Evolutionary conservation across 2,888 invertebrate genomes (phyloP), one percentile per base, ranked within the genome.

Genomic region (Rhopalosiphum nymphaeae): DNA sequence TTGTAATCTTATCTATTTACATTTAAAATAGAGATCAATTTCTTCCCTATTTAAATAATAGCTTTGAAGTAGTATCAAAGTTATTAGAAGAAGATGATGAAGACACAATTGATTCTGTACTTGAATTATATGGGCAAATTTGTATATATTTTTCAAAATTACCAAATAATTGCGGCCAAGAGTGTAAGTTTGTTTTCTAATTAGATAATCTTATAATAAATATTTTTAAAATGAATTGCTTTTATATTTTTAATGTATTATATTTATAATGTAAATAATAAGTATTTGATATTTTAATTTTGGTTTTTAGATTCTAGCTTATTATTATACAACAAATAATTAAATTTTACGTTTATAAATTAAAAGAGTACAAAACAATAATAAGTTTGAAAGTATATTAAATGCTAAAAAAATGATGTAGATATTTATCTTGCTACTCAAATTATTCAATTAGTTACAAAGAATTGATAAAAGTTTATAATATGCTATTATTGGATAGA

Each of bases 31-130:
- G 94, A n/a, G 86, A 91, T 49, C 29, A 94, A 42, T 94, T 94
- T 91, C 3, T 91, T n/a, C 94, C 94, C 0, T 94, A 94, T 36
- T 67, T 94, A 53, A 67, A 86, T 61, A 91, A 25, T 53, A 91
- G 94, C 25, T 94, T 91, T 86, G 86, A 86, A 2, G 25, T 91
- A 42, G 16, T 94, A n/a, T 67, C 67, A 53, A 94, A 94, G 42
- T 86, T 94, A 94, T 91, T 94, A 86, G 53, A 94, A 53, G 94
- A 94, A 42, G 91, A 94, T 86, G 94, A 94, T 87, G 94, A 94
- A 53, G 94, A 94, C 42, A 91, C 91, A n/a, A 94, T 94, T 57
- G 94, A 94, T 86, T 91, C 94, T 90, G 94, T 49, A 91, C 94
- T 94, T 91, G 94, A 94, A 86, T 86, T 91, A 53, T 94, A 94